These are phyloP conservation scores for Spheniscus humboldti DNA, from an alignment of 2,797 vertebrate genomes.

Conservation along the genomic window DNA sequence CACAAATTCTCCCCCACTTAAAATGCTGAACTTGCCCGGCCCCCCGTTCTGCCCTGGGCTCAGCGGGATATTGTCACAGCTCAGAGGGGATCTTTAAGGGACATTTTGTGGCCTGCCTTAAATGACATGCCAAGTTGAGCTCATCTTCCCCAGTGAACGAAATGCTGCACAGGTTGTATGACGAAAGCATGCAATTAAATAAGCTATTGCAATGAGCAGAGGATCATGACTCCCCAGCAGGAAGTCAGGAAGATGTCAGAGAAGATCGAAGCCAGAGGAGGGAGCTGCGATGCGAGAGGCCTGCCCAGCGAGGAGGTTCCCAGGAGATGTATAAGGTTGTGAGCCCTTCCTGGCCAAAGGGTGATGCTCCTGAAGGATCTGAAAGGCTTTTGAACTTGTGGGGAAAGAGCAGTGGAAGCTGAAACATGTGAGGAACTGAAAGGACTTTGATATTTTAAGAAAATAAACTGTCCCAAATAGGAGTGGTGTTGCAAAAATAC, in stretches of 20 bases:
- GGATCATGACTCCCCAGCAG: background rate
- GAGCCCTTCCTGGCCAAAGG: background rate
- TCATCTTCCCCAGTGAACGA: background rate
- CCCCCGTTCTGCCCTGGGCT: background rate
- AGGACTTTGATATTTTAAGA: slow-evolving; percentile 6
- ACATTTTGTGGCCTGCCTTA: background rate
- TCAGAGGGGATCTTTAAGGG: background rate
- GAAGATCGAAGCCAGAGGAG: background rate
- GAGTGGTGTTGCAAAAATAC: background rate
- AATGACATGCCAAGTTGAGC: background rate
- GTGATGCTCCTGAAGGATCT: background rate
- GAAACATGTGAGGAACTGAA: background rate
- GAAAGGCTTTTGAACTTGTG: background rate
- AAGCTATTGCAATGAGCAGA: background rate
- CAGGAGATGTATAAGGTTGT: background rate
- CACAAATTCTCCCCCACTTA: background rate
- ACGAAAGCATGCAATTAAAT: background rate
- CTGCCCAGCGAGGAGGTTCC: background rate
- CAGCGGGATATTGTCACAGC: background rate
- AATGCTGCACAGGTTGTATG: background rate
- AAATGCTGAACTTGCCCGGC: background rate
- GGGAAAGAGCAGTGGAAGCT: background rate
- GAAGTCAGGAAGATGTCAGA: background rate
- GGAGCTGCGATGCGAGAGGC: background rate
- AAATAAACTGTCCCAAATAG: slow-evolving; percentile 6